These are phyloP conservation scores for Crax fasciolata DNA, from an alignment of 2,797 vertebrate genomes.

Conservation along the genomic window DNA sequence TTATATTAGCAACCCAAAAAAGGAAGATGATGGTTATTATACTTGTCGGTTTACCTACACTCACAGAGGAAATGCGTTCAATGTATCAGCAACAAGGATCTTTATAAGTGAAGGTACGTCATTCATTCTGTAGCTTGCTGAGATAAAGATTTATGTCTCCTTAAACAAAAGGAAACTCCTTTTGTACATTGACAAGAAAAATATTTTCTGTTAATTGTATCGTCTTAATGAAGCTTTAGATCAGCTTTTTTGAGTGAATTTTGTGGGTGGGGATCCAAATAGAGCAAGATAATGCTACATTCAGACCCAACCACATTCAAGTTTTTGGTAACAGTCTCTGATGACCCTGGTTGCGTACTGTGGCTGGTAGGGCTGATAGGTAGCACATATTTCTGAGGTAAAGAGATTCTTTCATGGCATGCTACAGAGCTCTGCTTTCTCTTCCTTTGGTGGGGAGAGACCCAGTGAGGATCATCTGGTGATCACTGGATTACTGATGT, in stretches of 20 bases:
- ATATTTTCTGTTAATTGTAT: not conserved
- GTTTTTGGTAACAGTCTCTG: not conserved
- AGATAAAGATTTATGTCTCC: not conserved
- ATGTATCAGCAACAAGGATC: conserved; percentile 76
- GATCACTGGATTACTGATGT: not conserved
- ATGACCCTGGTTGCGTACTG: not conserved
- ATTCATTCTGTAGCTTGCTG: not conserved
- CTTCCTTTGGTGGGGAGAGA: not conserved
- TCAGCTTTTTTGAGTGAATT: not conserved
- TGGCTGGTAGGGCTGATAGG: not conserved
- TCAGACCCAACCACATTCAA: not conserved
- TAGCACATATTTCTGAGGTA: not conserved
- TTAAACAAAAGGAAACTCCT: not conserved
- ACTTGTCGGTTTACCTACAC: conserved; percentile 83
- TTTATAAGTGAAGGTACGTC: conserved; percentile 70
- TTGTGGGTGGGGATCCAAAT: not conserved
- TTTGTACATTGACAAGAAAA: not conserved
- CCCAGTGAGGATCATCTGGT: not conserved
- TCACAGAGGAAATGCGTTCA: conserved; percentile 71
- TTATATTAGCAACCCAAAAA: not conserved
- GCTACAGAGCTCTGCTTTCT: not conserved
- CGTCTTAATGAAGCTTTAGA: not conserved
- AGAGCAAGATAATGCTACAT: not conserved
- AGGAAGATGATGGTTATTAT: conserved; percentile 76
- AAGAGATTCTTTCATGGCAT: not conserved